Percentiles rank a stretch among this genome's conserved stretches.
phyloP scores from a whole-genome alignment of 1,140 invertebrate genomes.

The Papilio machaon region DNA sequence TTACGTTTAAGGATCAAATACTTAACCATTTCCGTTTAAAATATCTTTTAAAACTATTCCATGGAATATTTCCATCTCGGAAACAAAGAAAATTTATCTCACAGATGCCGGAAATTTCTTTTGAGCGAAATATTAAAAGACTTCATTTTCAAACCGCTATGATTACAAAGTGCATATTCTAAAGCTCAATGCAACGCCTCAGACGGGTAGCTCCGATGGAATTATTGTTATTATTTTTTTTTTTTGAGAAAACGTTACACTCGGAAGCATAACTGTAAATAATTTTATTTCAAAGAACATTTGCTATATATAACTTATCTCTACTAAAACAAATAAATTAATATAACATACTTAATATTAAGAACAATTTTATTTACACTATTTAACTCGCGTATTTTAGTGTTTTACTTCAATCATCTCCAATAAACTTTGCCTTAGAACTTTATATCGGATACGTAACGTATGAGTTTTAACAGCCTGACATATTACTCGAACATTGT shows the following conservation, averaged over 20 bases:
- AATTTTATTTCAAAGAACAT: not conserved
- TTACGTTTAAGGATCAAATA: slow-evolving; percentile 23
- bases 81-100: slow-evolving; percentile 27
- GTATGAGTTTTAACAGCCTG: no score
- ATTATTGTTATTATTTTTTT: not conserved
- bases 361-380: not conserved
- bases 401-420: not conserved
- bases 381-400: not conserved
- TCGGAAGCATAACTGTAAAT: not conserved
- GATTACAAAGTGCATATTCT: slow-evolving; percentile 17
- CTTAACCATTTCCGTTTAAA: slow-evolving; percentile 1
- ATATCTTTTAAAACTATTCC: slow-evolving; percentile 24
- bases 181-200: not conserved
- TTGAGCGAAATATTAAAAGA: slow-evolving; percentile 24
- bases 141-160: slow-evolving; percentile 14
- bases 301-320: not conserved
- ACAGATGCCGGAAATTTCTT: slow-evolving; percentile 3
- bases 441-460: not conserved
- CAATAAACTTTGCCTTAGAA: not conserved
- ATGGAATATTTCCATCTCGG: slow-evolving; percentile 2
- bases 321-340: not conserved
- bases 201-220: not conserved
- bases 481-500: no score
- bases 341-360: not conserved
- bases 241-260: not conserved